These are phyloP conservation scores for Cladorhizidae sp. DNA, from an alignment of 37 sponge, comb jelly and placozoan genomes.

Conservation along the genomic window DNA sequence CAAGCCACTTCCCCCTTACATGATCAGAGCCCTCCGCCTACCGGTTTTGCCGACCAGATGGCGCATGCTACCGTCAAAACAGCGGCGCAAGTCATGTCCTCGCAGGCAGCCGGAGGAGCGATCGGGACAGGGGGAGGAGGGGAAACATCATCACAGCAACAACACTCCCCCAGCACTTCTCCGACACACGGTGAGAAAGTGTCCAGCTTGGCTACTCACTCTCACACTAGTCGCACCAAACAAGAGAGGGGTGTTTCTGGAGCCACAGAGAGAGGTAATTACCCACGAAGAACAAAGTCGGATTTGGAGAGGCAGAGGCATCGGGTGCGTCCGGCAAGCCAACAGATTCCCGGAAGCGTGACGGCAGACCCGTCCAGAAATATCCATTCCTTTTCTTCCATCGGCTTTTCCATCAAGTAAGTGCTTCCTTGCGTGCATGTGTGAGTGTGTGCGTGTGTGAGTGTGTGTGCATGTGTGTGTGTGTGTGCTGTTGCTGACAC, in stretches of 20 bases:
- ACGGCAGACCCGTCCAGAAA: background rate
- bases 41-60: background rate
- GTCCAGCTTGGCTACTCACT: constrained; percentile 39
- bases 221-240: background rate
- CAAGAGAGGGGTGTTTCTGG: background rate
- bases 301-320: constrained; percentile 14
- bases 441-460: too few species aligned
- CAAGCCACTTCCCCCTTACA: constrained; percentile 42
- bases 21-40: constrained; percentile 44
- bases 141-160: too few species aligned
- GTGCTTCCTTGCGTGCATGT: too few species aligned
- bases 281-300: constrained; percentile 5
- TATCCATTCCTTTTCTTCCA: background rate
- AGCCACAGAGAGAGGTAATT: background rate
- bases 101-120: background rate
- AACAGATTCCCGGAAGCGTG: background rate
- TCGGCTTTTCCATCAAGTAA: background rate
- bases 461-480: too few species aligned
- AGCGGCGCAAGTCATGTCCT: constrained; percentile 3
- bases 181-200: constrained; percentile 22
- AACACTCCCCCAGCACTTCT: constrained; percentile 34
- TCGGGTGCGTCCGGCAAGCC: background rate
- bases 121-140: background rate
- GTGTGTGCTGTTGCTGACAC: too few species aligned
- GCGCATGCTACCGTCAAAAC: constrained; percentile 6